These are phyloP conservation scores for Microtus montanus DNA, from an alignment of 2,113 vertebrate species.

Conservation along the genomic window DNA sequence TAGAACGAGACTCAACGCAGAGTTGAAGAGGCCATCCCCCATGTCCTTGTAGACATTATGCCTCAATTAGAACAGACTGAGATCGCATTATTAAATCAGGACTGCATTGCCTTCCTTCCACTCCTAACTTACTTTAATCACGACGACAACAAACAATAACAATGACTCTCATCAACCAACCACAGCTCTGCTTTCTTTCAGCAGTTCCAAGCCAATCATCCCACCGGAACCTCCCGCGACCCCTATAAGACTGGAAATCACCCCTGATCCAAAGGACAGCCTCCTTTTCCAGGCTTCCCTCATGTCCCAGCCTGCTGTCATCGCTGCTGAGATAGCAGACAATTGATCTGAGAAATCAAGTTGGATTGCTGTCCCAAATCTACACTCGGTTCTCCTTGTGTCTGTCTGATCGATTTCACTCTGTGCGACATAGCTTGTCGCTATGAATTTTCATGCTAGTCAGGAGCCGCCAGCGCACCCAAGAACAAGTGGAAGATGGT, in stretches of 20 bases:
- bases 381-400: conserved; percentile 94
- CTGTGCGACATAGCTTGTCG: conserved; percentile 96
- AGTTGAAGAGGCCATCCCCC: not conserved
- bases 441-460: conserved; percentile 95
- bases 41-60: not conserved
- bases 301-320: conserved; percentile 93
- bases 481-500: conserved; percentile 83
- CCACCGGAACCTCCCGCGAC: not conserved
- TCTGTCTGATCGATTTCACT: conserved; percentile 99
- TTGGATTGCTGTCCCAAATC: conserved; percentile 98
- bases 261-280: conserved; percentile 52
- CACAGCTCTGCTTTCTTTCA: not conserved
- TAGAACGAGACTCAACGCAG: not conserved
- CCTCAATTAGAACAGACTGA: not conserved
- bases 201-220: not conserved
- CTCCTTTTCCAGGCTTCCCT: conserved; percentile 84
- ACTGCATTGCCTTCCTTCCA: not conserved
- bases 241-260: conserved; percentile 1
- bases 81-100: not conserved
- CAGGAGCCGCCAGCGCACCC: conserved; percentile 89
- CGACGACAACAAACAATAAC: not conserved
- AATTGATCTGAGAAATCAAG: conserved; percentile 98
- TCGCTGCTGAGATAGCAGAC: conserved; percentile 90
- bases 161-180: not conserved
- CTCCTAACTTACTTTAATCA: not conserved